Evolutionary conservation across 1,140 invertebrate genomes (phyloP), one percentile per base, ranked within the genome.

Genomic region (Odontomachus brunneus): DNA sequence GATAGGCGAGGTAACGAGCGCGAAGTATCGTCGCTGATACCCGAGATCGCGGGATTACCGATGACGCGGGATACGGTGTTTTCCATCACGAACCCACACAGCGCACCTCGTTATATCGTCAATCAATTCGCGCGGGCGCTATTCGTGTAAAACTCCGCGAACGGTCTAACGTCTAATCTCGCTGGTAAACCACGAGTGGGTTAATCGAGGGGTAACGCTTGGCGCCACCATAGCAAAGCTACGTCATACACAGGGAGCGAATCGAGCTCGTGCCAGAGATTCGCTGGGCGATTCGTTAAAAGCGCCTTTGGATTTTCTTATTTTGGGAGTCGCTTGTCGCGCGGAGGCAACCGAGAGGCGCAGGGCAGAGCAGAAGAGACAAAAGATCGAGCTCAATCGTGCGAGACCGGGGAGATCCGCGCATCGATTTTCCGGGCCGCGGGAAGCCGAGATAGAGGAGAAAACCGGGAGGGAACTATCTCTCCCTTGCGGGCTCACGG

Each of bases 301-400:
- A 76, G 2, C 22, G n/a, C 19, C 12, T 67, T 14, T 5, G 22
- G 12, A 76, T 49, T 82, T 44, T 83, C 44, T 59, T 22, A 44
- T 66, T 69, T 33, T 60, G 24, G 26, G 33, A 88, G 57, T 14
- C 19, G 9, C 29, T 33, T 33, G n/a, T n/a, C 29, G 29, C 78
- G 76, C 84, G 29, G 29, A 2, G 29, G 29, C n/a, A n/a, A 33
- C 29, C 76, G 72, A 65, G 53, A 44, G 38, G 38, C 3, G 59
- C 60, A 55, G 53, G 53, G 29, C 44, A 57, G 48, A 55, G 53
- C 60, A 38, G 57, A 76, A 60, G 59, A 84, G 60, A 83, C 72
- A 57, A 74, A 82, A 53, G 78, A 88, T 88, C 57, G 83, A 62
- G 73, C 69, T 85, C 73, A 88, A 85, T 88, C 86, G 86, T 74